Base-by-base conservation (phyloP, 2,888 invertebrate species). In the Caenorhabditis afra region DNA sequence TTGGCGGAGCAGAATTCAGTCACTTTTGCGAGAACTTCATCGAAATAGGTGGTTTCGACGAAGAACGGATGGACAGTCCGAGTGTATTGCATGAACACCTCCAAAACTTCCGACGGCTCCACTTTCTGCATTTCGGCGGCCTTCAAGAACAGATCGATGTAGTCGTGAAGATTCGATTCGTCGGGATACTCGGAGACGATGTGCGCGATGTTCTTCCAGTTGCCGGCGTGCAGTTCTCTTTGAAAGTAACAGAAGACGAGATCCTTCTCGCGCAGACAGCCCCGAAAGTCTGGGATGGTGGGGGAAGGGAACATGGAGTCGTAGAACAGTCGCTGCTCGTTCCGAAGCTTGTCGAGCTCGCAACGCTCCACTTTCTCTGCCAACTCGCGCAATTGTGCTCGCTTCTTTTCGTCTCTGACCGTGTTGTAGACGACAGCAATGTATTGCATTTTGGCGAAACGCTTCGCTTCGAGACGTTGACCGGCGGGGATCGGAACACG, bases 371-470 rank as follows among this genome's bases (percentile, higher is more conserved):
- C 22, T 11, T 53, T 41, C 12, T 53, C 41, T 12, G 59, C 66
- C 7, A 74, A 22, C 0, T 47, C 20, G 23, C 16, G 11, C 55
- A 74, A n/a, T 0, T 22, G 5, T 14, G 29, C 22, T 20, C 62
- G 41, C 10, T 14, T 41, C 14, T 62, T 14, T 12, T 47, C 35
- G 23, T 75, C 57, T 1, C 16, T 23, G 14, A 62, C 37, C 14
- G 59, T 5, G 39, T 75, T 61, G 22, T 37, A 75, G 12, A 67
- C 75, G 10, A 75, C 53, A 1, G 67, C 61, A 10, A 75, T 62
- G 29, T 59, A 67, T 10, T 53, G 41, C 22, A 53, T 62, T 20
- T 53, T 62, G 0, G 47, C 18, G 12, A 75, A 47, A 5, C 44
- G 41, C 5, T 23, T 18, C 3, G 35, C 59, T 44, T 65, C 66